Base-by-base conservation (phyloP, 2,888 invertebrate genomes). In the Xylocampa areola region DNA sequence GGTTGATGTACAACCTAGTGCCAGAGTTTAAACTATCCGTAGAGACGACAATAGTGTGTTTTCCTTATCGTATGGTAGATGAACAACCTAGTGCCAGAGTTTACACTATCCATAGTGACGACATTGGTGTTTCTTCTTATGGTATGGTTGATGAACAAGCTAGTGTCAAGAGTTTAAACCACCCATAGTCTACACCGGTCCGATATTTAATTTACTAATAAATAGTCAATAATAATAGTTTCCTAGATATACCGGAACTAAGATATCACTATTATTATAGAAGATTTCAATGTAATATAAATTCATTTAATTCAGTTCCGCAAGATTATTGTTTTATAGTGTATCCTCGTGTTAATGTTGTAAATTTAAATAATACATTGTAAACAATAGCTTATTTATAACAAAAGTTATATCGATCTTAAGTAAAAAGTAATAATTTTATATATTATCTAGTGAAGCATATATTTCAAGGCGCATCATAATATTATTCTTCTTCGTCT, bases 261-360 rank as follows among this genome's bases (percentile, higher is more conserved):
- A 1, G 4, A 6, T n/a, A n/a, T 16, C 27, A 60, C 41, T 17
- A 14, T 37, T 27, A 47, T 36, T 16, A 27, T 27, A 10, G n/a
- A 13, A 21, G 13, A 5, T 6, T 23, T 23, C 13, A 25, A 13
- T 11, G 16, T 40, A 10, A 52, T 68, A 49, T 25, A 27, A 35
- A 60, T 66, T 40, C 29, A 40, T 47, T 29, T 44, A 54, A 63
- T 61, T 67, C 45, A 68, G 7, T 71, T 72, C 68, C 68, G 48
- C 35, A 35, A 13, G 2, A 29, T 44, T n/a, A 45, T 11, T 41
- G 19, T 1, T 2, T 8, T 65, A 19, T 36, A 37, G 16, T 30
- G 2, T 16, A 13, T 45, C 30, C 8, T 47, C 32, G 39, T 25
- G 43, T 13, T 21, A 30, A 44, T 57, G 17, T n/a, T 5, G 8